Percentiles rank a stretch among this genome's conserved stretches.
Evolutionary conservation across 2,113 vertebrate species (phyloP).

Genomic region (Polypterus bichir): DNA sequence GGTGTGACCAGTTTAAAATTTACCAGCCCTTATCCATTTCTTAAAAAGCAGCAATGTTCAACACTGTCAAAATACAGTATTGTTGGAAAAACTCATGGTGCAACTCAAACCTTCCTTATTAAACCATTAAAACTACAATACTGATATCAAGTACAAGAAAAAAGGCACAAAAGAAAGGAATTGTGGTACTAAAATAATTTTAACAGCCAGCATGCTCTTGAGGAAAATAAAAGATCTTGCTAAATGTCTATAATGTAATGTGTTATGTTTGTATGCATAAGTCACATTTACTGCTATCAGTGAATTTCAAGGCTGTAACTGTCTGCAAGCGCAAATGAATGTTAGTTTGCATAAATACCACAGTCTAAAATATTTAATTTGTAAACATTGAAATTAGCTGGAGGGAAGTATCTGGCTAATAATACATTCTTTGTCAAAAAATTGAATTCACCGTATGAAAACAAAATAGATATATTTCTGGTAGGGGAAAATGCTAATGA

Average conservation of each 20-base stretch:
- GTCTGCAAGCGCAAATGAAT: conserved; percentile 39
- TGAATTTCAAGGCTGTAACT: conserved; percentile 3
- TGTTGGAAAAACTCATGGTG: conserved; percentile 24
- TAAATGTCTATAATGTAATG: too few species aligned
- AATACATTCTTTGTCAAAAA: conserved; percentile 68
- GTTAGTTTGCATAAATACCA: conserved; percentile 46
- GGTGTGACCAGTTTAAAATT: conserved; percentile 6
- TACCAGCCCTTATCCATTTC: conserved; percentile 21
- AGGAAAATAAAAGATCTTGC: too few species aligned
- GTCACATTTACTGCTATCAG: too few species aligned
- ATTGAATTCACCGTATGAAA: conserved; percentile 6
- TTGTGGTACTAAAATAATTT: conserved; percentile 23
- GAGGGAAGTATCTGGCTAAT: conserved; percentile 38
- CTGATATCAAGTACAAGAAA: conserved; percentile 34
- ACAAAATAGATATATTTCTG: too few species aligned
- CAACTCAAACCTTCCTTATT: conserved; percentile 22
- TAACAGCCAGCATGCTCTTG: too few species aligned
- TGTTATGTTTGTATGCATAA: too few species aligned
- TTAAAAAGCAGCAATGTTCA: conserved; percentile 28
- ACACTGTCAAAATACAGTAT: conserved; percentile 34
- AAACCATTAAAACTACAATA: conserved; percentile 48
- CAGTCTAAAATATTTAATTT: conserved; percentile 52
- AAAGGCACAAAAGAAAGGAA: conserved; percentile 14
- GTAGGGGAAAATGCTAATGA: too few species aligned
- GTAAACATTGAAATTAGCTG: conserved; percentile 66